phyloP scores from a whole-genome alignment of 2,113 vertebrate genomes.

The Pelmatolapia mariae region DNA sequence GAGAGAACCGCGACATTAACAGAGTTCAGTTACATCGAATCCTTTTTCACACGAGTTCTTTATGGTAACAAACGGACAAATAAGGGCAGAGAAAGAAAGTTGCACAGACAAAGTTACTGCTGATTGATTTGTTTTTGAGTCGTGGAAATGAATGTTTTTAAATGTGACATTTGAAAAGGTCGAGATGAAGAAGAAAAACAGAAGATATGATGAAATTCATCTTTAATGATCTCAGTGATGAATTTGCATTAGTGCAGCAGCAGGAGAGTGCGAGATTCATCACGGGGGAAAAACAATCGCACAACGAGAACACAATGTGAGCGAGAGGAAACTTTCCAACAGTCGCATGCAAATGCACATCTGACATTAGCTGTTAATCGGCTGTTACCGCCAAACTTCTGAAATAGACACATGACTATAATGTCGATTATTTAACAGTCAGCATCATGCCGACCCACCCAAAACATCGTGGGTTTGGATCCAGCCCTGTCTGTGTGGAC shows the following conservation, averaged over 20 bases:
- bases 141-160: rapidly evolving
- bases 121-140: not conserved
- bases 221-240: not conserved
- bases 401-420: not conserved
- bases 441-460: not conserved
- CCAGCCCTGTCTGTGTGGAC: rapidly evolving
- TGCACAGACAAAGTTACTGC: not conserved
- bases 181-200: not conserved
- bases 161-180: not conserved
- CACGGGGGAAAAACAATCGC: not conserved
- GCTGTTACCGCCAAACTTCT: not conserved
- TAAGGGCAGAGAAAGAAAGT: not conserved
- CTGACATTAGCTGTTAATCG: not conserved
- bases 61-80: not conserved
- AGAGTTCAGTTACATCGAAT: too few relatives aligned
- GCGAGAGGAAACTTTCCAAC: not conserved
- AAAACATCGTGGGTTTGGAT: not conserved
- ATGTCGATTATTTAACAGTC: rapidly evolving
- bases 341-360: not conserved
- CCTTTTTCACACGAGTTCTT: not conserved
- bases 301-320: not conserved
- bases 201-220: not conserved
- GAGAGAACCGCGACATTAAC: not conserved
- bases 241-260: not conserved
- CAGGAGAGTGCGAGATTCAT: not conserved